Conservation (phyloP, 2,797 vertebrate genomes). For the Phylloscopus collybita region DNA sequence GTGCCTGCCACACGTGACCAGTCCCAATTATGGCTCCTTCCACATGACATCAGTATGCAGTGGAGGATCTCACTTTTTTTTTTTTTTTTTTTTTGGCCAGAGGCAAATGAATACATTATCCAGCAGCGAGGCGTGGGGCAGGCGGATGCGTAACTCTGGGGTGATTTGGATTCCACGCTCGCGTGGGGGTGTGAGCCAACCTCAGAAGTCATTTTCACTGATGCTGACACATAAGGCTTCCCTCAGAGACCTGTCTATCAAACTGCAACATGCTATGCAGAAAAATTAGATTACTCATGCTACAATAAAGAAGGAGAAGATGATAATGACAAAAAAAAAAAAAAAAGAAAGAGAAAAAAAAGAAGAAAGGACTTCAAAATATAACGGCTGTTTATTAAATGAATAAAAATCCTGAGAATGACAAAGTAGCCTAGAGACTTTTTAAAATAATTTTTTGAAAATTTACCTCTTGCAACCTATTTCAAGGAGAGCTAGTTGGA, state of each 20-base stretch:
- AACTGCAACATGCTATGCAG: conserved; percentile 67
- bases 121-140: conserved; percentile 77
- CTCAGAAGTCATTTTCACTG: conserved; percentile 76
- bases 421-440: not conserved
- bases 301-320: conserved; percentile 48
- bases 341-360: not conserved
- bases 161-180: conserved; percentile 88
- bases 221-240: conserved; percentile 72
- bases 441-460: not conserved
- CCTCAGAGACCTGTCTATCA: conserved; percentile 77
- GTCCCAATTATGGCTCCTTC: conserved; percentile 79
- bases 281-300: conserved; percentile 77
- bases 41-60: conserved; percentile 90
- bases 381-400: conserved; percentile 53
- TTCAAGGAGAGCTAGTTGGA: not conserved
- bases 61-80: conserved; percentile 81
- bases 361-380: conserved; percentile 15
- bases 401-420: conserved; percentile 4
- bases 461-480: not conserved
- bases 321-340: conserved; percentile 1
- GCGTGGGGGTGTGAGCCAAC: conserved; percentile 80
- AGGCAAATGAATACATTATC: conserved; percentile 96
- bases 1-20: conserved; percentile 35
- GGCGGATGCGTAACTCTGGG: conserved; percentile 81
- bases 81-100: conserved; percentile 83